A percentile compares a stretch with the other conserved stretches of the same genome.
These are phyloP conservation scores for Aspidiotus rigidus DNA, from an alignment of 2,888 invertebrate genomes.

Conservation along the genomic window DNA sequence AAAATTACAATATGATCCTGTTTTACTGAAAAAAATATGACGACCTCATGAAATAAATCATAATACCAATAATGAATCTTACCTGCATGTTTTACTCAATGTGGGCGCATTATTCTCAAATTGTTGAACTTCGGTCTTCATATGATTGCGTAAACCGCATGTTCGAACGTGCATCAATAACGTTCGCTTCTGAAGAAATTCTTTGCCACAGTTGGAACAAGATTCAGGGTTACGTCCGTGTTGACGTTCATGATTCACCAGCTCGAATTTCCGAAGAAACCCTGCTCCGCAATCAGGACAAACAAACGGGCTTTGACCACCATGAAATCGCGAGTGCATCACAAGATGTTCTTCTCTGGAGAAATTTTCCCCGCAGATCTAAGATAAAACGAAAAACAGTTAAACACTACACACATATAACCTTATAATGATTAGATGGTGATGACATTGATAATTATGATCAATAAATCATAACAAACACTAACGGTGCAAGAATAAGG, in stretches of 20 bases:
- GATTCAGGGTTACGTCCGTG: slow-evolving; percentile 73
- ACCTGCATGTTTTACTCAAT: slow-evolving; percentile 39
- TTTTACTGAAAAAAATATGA: too few relatives aligned
- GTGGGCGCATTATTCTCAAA: slow-evolving; percentile 13
- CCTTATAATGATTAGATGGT: too few relatives aligned
- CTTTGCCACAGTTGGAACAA: slow-evolving; percentile 73
- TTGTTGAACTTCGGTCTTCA: slow-evolving; percentile 32
- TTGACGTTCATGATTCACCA: slow-evolving; percentile 71
- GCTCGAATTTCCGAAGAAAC: slow-evolving; percentile 74
- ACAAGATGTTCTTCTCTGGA: slow-evolving; percentile 77
- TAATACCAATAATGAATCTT: slow-evolving; percentile 12
- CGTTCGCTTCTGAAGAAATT: slow-evolving; percentile 74
- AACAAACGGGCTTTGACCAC: slow-evolving; percentile 90
- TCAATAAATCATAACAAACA: not conserved
- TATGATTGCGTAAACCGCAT: slow-evolving; percentile 37
- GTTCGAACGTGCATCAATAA: slow-evolving; percentile 56
- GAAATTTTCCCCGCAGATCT: slow-evolving; percentile 84
- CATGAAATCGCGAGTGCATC: slow-evolving; percentile 62
- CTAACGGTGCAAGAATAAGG: slow-evolving; percentile 66
- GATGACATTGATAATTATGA: too few relatives aligned
- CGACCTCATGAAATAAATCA: too few relatives aligned
- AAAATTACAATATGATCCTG: too few relatives aligned
- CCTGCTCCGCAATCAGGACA: slow-evolving; percentile 83
- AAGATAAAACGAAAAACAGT: not conserved
- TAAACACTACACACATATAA: too few relatives aligned